Evolutionary conservation across 1,140 invertebrate genomes (phyloP), one percentile per base, ranked within the genome.

Genomic region (Apis laboriosa): DNA sequence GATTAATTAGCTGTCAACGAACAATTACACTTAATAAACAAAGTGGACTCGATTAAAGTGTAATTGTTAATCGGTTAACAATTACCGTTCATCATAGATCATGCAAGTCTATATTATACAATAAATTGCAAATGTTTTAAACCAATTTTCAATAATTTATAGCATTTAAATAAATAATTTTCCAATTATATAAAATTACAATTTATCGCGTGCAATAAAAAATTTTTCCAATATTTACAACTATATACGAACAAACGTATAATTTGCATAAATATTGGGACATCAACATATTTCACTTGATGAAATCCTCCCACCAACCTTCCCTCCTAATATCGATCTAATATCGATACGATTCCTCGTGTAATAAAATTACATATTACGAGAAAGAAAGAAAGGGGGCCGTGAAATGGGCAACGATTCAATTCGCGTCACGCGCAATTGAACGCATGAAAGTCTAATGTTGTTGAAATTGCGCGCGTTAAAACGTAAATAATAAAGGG

Each of bases 401-500:
- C 21, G 51, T 1, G 17, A 24, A 24, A 28, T 71, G 15, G 19
- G 34, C 51, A 55, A 28, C n/a, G 43, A 74, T 74, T 74, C 49
- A 24, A 74, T 60, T 74, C 56, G 56, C 56, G 56, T 74, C 28
- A 60, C 56, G 21, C 34, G 28, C 55, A 53, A 64, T 64, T 53
- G 60, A 28, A n/a, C 53, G 24, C n/a, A n/a, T 56, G 53, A 67
- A 53, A 19, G 28, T 49, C n/a, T 60, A 79, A 51, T 60, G 53
- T 70, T 12, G 56, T 9, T 79, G 68, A 79, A 71, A 71, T 61
- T 61, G 56, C 34, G 21, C 43, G 64, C 64, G 19, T 24, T 58
- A 34, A 58, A 43, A 64, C 4, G 43, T 81, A 34, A 67, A 75
- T 58, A 58, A 58, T 51, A 56, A 66, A 81, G 34, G 63, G 34